Evolutionary conservation across 2,888 invertebrate species (phyloP), one percentile per base, ranked within the genome.

Genomic region (Amiota communis): DNA sequence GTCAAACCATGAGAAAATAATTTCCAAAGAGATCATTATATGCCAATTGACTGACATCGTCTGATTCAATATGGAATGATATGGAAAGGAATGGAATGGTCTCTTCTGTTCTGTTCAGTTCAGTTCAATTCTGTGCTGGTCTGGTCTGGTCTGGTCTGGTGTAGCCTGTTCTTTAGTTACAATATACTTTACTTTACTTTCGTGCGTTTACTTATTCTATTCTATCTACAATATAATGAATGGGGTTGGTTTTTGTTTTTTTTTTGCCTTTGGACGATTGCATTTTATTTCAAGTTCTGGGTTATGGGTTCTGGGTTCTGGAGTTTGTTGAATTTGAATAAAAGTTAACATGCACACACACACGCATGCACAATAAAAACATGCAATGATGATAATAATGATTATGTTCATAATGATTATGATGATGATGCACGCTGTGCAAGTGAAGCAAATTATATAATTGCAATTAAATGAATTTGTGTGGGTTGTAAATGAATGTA

Each of bases 11-110:
- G 67, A 51, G 67, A 68, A 68, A 68, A 51, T 68, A 51, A 68
- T 68, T 68, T 68, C 67, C 67, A 68, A 83, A 80, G 80, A 84
- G 80, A 84, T 83, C 83, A 84, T 83, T 84, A 83, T 82, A 84
- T 83, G 83, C 84, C 83, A 84, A 83, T 84, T 83, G 84, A 83
- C 77, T 76, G 81, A 80, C 84, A 84, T 15, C 15, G 53, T 15
- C 53, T 64, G 46, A 3, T 13, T 15, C 20, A 1, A 20, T 59
- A 13, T 20, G 15, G n/a, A 53, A 53, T 84, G 81, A n/a, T n/a
- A n/a, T n/a, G n/a, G n/a, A n/a, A n/a, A n/a, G n/a, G n/a, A n/a
- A n/a, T n/a, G n/a, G n/a, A n/a, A n/a, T 84, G 84, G 76, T 79
- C 80, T 79, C 68, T 51, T 36, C 17, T 56, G n/a, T n/a, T n/a